Base-by-base conservation (phyloP, 2,113 vertebrate species). In the Numenius arquata region DNA sequence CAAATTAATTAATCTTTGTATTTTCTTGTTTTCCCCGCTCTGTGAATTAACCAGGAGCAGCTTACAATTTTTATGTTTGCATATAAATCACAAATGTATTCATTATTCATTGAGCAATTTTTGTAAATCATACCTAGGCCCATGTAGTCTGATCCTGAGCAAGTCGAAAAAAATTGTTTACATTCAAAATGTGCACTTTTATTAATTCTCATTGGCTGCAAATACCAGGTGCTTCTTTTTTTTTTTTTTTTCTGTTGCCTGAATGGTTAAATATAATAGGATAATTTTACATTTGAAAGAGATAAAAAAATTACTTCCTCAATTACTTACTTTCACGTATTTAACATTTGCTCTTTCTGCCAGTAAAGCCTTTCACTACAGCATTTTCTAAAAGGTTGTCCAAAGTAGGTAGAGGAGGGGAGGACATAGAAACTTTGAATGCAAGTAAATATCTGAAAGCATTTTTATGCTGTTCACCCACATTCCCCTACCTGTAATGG, bases 71-170 rank as follows among this genome's bases (percentile, higher is more conserved):
- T 90, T 59, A 77, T 62, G 38, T 63, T 94, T 75, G 67, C 47
- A 55, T 50, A 85, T 68, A 91, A 95, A 85, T 89, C 70, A 92
- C 16, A 50, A 55, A 89, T 45, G 9, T 52, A 89, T 95, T 92
- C 50, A 79, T 86, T 74, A 89, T 89, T 89, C 85, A 83, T 85
- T 50, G 36, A 86, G 26, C 21, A 87, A 94, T 89, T 83, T 94
- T 73, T 74, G 58, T 70, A 93, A 87, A 87, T 87, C 56, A 94
- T 40, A 77, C 36, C 43, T 75, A 22, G 32, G 40, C 40, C 45
- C n/a, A 58, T 6, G 50, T 2, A 77, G 27, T 43, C 47, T 73
- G n/a, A 76, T 90, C 58, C 45, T 66, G 7, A 88, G 25, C 8
- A 75, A 82, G 27, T 6, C 63, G 13, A 77, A 84, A 81, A 83